phyloP scores from a whole-genome alignment of 2,888 invertebrate species.

The Petrolisthes cinctipes region DNA sequence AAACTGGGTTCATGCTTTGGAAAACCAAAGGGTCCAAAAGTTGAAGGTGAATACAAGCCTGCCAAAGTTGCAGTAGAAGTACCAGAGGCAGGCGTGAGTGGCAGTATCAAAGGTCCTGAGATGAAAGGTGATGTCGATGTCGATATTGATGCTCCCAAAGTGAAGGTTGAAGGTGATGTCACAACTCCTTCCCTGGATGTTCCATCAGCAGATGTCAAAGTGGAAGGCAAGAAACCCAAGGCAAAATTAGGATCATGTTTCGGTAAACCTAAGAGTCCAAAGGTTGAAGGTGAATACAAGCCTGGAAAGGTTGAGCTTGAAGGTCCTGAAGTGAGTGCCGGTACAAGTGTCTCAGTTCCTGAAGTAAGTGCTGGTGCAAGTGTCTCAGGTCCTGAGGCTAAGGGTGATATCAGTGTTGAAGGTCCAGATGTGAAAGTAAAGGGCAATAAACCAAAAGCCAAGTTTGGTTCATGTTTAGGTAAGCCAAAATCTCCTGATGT shows the following conservation, averaged over 20 bases:
- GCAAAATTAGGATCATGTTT: slow-evolving; percentile 52
- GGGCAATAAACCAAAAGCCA: slow-evolving; percentile 36
- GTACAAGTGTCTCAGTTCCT: background rate
- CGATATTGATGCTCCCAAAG: slow-evolving; percentile 11
- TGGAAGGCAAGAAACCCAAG: slow-evolving; percentile 38
- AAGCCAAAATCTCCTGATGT: slow-evolving; percentile 36
- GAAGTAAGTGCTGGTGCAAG: background rate
- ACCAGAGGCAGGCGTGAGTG: background rate
- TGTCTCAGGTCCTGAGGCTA: slow-evolving; percentile 20
- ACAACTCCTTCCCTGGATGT: slow-evolving; percentile 4
- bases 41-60: slow-evolving; percentile 36
- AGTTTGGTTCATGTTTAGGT: slow-evolving; percentile 48
- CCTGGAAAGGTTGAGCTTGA: slow-evolving; percentile 24
- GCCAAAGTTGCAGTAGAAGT: slow-evolving; percentile 4
- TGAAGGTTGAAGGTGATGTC: background rate
- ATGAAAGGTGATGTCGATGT: slow-evolving; percentile 5
- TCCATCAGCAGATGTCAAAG: slow-evolving; percentile 28
- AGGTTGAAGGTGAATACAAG: slow-evolving; percentile 12
- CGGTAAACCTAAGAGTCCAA: slow-evolving; percentile 30
- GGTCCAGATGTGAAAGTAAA: slow-evolving; percentile 39
- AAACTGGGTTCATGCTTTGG: slow-evolving; percentile 41
- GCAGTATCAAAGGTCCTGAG: slow-evolving; percentile 17
- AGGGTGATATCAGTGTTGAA: slow-evolving; percentile 27
- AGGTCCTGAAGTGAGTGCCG: slow-evolving; percentile 23
- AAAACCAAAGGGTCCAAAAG: slow-evolving; percentile 28